A percentile compares a stretch with the other conserved stretches of the same genome.
phyloP scores from a whole-genome alignment of 2,113 vertebrate genomes.

The Pituophis catenifer region DNA sequence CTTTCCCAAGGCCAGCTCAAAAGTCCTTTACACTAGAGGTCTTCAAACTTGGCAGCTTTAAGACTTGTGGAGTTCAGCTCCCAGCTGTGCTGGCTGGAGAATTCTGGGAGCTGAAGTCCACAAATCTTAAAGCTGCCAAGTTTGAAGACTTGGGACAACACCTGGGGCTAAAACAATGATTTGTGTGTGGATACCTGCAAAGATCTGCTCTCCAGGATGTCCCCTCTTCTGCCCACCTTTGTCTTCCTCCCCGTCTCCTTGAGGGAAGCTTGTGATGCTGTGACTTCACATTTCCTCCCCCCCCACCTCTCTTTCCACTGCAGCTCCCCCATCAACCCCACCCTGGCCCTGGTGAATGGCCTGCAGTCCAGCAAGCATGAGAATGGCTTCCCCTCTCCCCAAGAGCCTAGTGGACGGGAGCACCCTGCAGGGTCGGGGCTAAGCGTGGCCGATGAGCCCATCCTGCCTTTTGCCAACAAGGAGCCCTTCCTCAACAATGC shows the following conservation, averaged over 20 bases:
- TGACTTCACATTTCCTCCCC: neutral
- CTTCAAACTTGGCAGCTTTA: too few relatives aligned
- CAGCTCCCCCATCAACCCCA: neutral
- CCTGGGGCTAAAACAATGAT: neutral
- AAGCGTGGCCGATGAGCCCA: conserved; percentile 71
- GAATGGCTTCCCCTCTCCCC: conserved; percentile 82
- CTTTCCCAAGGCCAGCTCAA: neutral
- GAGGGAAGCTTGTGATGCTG: neutral
- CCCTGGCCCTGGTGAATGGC: conserved; percentile 76
- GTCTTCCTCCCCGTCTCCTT: neutral
- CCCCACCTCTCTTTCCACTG: neutral
- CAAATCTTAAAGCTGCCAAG: too few relatives aligned
- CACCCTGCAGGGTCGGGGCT: conserved; percentile 74
- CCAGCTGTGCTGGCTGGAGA: too few relatives aligned
- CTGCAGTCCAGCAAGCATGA: conserved; percentile 82
- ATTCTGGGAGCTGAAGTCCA: too few relatives aligned
- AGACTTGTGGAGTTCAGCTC: too few relatives aligned
- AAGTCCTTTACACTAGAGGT: neutral
- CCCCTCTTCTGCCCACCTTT: neutral
- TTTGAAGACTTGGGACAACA: too few relatives aligned
- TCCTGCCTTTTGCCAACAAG: conserved; percentile 83
- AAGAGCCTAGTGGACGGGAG: conserved; percentile 74
- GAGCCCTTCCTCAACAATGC: conserved; percentile 89
- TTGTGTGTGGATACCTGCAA: neutral
- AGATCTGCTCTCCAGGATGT: neutral